Evolutionary conservation across 2,113 vertebrate genomes (phyloP), one percentile per base, ranked within the genome.

Genomic region (Vulpes vulpes): DNA sequence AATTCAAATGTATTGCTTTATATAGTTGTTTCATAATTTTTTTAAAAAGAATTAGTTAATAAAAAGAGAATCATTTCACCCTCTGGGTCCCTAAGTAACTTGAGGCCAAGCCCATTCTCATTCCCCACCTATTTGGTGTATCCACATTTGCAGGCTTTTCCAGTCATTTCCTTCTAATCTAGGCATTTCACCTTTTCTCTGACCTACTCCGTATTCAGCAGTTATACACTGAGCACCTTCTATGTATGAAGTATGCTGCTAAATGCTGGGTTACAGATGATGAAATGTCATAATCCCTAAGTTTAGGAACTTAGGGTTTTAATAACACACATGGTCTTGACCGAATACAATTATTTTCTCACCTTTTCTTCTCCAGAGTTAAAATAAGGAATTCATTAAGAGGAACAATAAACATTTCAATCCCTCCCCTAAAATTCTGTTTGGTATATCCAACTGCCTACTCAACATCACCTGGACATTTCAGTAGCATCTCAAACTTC

Each of bases 301-400:
- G 25, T 67, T 86, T 51, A 55, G 38, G 53, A 81, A 84, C n/a
- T 35, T 78, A 30, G 43, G 32, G 60, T 89, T 78, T 89, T 76
- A 93, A 25, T 53, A 69, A 43, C 12, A 49, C 59, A 43, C 4
- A 69, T 23, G 7, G 38, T 30, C 57, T 83, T 67, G 57, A 94
- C 57, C 51, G 15, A 94, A 89, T 71, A 80, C 16, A 80, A 67
- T 84, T 22, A 16, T 53, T 64, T 80, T 60, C 59, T 35, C 8
- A 57, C 23, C 15, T 76, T 55, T 78, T 74, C 59, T 94, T 73
- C 79, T 76, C 89, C 59, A 73, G 83, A 96, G 62, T 94, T 74
- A 65, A 82, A 96, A 22, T 59, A 59, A 74, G 27, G 38, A 35
- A 80, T 83, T 74, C 43, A 88, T 62, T 83, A 55, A 53, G 38